A percentile compares a stretch with the other conserved stretches of the same genome.
Evolutionary conservation across 92 coral and sea anemone genomes (phyloP).

Genomic region (Desmophyllum pertusum): DNA sequence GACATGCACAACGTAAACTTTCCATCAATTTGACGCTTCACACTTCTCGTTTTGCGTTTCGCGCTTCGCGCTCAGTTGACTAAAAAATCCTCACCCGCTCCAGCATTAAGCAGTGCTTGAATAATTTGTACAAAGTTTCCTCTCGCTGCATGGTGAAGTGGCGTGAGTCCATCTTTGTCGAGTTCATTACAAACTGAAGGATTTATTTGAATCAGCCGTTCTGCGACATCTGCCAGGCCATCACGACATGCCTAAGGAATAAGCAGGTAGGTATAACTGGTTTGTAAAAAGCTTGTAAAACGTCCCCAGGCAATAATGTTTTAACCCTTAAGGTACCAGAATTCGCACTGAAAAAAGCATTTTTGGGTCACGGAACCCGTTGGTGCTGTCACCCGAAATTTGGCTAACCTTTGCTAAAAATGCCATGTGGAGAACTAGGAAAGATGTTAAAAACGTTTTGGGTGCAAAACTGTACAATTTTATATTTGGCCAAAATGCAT

Average conservation of each 20-base stretch:
- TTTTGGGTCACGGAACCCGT: too few species aligned
- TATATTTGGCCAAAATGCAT: too few species aligned
- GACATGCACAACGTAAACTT: not conserved
- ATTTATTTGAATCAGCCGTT: slow-evolving; percentile 22
- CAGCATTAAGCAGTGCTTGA: slow-evolving; percentile 64
- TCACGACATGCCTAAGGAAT: slow-evolving; percentile 81
- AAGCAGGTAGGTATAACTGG: not conserved
- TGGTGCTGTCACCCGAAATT: too few species aligned
- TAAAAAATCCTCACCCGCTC: slow-evolving; percentile 69
- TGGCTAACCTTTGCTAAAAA: too few species aligned
- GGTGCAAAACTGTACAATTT: too few species aligned
- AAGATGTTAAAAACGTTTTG: too few species aligned
- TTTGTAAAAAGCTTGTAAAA: not conserved
- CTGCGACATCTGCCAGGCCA: slow-evolving; percentile 48
- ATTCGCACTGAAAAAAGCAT: too few species aligned
- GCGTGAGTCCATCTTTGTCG: slow-evolving; percentile 73
- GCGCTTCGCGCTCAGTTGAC: too few species aligned
- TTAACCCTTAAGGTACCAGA: too few species aligned
- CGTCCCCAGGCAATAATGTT: too few species aligned
- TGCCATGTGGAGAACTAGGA: too few species aligned
- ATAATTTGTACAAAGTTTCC: slow-evolving; percentile 65
- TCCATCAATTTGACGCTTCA: not conserved
- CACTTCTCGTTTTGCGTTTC: not conserved
- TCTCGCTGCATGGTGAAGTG: slow-evolving; percentile 78
- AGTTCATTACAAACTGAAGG: slow-evolving; percentile 35